Percentiles rank a stretch among this genome's conserved stretches.
Evolutionary conservation across 2,113 vertebrate species (phyloP).

Genomic region (Sinocyclocheilus anshuiensis): DNA sequence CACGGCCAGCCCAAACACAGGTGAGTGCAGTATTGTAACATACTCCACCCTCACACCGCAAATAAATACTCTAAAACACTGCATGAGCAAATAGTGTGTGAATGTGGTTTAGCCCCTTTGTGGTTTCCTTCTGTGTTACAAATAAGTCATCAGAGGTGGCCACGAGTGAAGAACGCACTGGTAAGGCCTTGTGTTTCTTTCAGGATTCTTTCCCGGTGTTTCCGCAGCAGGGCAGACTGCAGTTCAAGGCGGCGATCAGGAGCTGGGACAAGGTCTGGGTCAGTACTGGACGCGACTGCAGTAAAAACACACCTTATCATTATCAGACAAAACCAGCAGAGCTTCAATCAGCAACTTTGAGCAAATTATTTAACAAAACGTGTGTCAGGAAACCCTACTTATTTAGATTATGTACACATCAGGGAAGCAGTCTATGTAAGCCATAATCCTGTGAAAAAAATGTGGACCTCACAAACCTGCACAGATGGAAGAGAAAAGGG

Average conservation of each 20-base stretch:
- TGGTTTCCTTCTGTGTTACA: slow-evolving; percentile 5
- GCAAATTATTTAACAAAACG: background rate
- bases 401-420: slow-evolving; percentile 29
- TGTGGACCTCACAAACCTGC: slow-evolving; percentile 4
- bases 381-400: background rate
- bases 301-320: slow-evolving; percentile 39
- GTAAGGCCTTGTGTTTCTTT: background rate
- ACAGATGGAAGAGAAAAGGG: background rate
- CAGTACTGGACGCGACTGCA: slow-evolving; percentile 75
- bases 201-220: slow-evolving; percentile 60
- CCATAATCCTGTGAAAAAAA: background rate
- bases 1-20: slow-evolving; percentile 53
- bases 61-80: background rate
- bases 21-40: slow-evolving; percentile 43
- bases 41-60: background rate
- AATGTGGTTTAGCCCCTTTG: background rate
- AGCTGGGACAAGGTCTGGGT: slow-evolving; percentile 55
- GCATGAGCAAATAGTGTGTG: background rate
- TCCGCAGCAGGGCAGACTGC: slow-evolving; percentile 64
- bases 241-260: slow-evolving; percentile 65
- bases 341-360: slow-evolving; percentile 16
- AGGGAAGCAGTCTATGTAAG: slow-evolving; percentile 41
- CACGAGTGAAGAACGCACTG: background rate
- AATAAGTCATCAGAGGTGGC: background rate
- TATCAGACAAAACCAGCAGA: slow-evolving; percentile 41